phyloP scores from a whole-genome alignment of 2,113 vertebrate genomes.

The Megaleporinus macrocephalus region DNA sequence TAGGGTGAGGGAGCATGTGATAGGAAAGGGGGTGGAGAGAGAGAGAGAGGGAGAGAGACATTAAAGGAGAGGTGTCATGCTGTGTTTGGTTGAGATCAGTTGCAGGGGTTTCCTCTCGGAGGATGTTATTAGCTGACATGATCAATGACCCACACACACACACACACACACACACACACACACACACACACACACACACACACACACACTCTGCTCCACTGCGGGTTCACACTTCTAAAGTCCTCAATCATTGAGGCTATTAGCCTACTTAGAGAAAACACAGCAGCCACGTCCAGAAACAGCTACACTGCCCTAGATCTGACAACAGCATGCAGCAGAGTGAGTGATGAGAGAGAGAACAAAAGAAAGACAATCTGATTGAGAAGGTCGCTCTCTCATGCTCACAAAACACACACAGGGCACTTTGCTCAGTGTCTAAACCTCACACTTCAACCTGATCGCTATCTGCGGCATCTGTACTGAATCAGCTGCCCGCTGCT shows the following conservation, averaged over 20 bases:
- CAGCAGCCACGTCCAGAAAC: constrained; percentile 3
- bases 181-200: constrained; percentile 13
- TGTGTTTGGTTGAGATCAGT: constrained; percentile 26
- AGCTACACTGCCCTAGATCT: constrained; percentile 19
- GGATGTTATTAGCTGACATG: constrained; percentile 16
- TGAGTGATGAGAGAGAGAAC: not conserved
- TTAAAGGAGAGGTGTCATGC: constrained; percentile 9
- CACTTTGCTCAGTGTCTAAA: no score
- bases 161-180: constrained; percentile 16
- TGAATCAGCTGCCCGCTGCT: not conserved
- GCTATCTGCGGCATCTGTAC: no score
- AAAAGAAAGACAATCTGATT: not conserved
- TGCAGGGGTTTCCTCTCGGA: constrained; percentile 24
- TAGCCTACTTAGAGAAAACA: constrained; percentile 31
- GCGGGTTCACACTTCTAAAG: constrained; percentile 21
- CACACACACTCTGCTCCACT: not conserved
- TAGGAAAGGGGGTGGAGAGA: not conserved
- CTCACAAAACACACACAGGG: not conserved
- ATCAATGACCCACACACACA: not conserved
- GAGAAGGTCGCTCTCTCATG: constrained; percentile 3
- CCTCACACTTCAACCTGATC: no score
- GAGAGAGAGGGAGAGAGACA: constrained; percentile 25
- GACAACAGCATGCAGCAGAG: constrained; percentile 4
- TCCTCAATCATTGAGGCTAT: constrained; percentile 30
- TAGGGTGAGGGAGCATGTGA: not conserved